Evolutionary conservation across 2,888 invertebrate genomes (phyloP).

Genomic region (Caenorhabditis sp.): DNA sequence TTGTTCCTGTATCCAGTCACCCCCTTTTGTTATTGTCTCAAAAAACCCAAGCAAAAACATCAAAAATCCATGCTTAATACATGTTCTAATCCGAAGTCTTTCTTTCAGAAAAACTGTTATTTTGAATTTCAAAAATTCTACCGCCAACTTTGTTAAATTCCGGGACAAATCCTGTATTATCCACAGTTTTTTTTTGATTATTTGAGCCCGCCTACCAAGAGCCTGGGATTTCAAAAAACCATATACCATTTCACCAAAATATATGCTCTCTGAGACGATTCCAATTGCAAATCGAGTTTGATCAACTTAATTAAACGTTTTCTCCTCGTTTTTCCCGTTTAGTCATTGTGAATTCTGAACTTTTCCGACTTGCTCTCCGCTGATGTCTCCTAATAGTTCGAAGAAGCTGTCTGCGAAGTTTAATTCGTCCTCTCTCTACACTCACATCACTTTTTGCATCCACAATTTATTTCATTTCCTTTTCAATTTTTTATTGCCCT

Average conservation of each 20-base stretch:
- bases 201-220: conserved; percentile 16
- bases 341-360: conserved; percentile 55
- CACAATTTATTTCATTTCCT: conserved; percentile 47
- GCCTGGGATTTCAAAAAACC: background rate
- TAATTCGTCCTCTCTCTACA: conserved; percentile 24
- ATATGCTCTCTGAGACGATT: conserved; percentile 1
- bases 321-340: background rate
- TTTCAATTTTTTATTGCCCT: conserved; percentile 26
- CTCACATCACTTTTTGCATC: conserved; percentile 58
- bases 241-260: background rate
- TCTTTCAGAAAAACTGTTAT: background rate
- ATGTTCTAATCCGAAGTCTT: conserved; percentile 9
- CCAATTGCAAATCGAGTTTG: conserved; percentile 28
- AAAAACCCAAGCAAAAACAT: background rate
- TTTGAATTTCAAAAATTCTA: background rate
- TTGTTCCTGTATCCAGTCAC: too few species aligned
- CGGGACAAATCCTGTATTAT: conserved; percentile 7
- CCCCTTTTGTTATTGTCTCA: background rate
- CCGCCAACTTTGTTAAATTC: background rate
- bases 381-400: conserved; percentile 14
- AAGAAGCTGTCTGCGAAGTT: conserved; percentile 32
- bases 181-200: too few species aligned
- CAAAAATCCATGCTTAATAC: conserved; percentile 7
- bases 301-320: conserved; percentile 22
- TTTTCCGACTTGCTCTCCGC: conserved; percentile 21